Evolutionary conservation across 2,888 invertebrate species (phyloP).

Genomic region (Melangyna quadrimaculata): DNA sequence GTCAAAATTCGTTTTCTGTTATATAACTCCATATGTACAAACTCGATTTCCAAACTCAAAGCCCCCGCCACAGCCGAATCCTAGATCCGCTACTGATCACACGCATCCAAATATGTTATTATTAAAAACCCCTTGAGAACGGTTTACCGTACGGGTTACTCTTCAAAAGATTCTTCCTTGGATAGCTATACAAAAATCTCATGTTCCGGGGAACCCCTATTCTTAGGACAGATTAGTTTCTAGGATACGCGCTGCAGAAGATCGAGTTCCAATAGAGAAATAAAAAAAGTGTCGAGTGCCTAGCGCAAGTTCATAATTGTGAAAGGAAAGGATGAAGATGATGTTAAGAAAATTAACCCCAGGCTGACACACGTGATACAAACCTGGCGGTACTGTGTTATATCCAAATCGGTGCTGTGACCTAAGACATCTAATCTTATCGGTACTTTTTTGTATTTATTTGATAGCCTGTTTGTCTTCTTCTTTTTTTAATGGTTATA

Average conservation of each 20-base stretch:
- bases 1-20: too few species aligned
- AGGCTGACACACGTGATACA: conserved; percentile 4
- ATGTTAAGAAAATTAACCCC: conserved; percentile 42
- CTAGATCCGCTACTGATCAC: too few species aligned
- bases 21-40: too few species aligned
- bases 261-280: conserved; percentile 27
- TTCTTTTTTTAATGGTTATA: conserved; percentile 7
- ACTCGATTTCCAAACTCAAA: too few species aligned
- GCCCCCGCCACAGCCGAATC: too few species aligned
- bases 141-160: conserved; percentile 49
- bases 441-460: conserved; percentile 7
- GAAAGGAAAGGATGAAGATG: conserved; percentile 3
- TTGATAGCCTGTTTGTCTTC: conserved; percentile 13
- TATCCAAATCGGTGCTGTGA: conserved; percentile 31
- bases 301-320: conserved; percentile 52
- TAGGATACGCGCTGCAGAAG: conserved; percentile 21
- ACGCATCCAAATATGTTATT: conserved; percentile 26
- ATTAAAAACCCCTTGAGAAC: conserved; percentile 24
- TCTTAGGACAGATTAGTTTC: conserved; percentile 25
- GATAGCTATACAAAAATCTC: not conserved
- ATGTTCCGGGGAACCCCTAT: conserved; percentile 49
- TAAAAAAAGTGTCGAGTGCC: conserved; percentile 68
- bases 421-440: conserved; percentile 30
- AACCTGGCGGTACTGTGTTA: not conserved
- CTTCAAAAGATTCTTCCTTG: conserved; percentile 9